Conservation (phyloP, 2,797 vertebrate genomes). For the Poecilia velifera region DNA sequence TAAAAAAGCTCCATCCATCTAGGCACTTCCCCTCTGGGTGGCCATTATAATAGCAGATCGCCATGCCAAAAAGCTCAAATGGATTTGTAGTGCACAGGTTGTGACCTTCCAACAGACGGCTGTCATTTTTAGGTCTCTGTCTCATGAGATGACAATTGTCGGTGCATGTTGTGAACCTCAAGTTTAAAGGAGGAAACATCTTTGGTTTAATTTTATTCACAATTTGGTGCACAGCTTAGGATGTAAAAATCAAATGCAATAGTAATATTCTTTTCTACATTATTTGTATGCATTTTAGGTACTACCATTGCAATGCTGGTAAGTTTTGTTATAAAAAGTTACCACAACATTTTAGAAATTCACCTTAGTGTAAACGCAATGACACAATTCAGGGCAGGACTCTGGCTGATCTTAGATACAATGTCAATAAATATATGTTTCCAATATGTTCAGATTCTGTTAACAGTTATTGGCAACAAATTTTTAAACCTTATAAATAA, state of each 20-base stretch:
- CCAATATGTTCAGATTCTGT: background rate
- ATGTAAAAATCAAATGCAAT: background rate
- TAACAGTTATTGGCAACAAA: background rate
- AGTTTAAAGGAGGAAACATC: constrained; percentile 1
- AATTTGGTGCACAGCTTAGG: background rate
- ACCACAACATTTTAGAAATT: background rate
- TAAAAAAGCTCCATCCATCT: constrained; percentile 71
- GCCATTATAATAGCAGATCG: constrained; percentile 66
- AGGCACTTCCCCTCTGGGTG: constrained; percentile 53
- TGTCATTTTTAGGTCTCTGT: constrained; percentile 56
- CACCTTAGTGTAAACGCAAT: background rate
- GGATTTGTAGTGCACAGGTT: constrained; percentile 56
- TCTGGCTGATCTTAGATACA: background rate
- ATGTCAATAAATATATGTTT: background rate
- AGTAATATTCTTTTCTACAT: background rate
- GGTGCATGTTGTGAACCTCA: background rate
- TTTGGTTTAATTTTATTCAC: background rate
- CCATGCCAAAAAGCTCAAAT: constrained; percentile 67
- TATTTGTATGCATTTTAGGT: background rate
- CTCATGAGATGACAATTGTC: constrained; percentile 21
- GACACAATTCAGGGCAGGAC: background rate
- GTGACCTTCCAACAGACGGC: constrained; percentile 65
- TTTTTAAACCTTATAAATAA: background rate
- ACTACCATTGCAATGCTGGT: background rate
- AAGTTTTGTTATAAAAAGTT: background rate